Evolutionary conservation across 2,113 vertebrate species (phyloP).

Genomic region (Haemorhous mexicanus): DNA sequence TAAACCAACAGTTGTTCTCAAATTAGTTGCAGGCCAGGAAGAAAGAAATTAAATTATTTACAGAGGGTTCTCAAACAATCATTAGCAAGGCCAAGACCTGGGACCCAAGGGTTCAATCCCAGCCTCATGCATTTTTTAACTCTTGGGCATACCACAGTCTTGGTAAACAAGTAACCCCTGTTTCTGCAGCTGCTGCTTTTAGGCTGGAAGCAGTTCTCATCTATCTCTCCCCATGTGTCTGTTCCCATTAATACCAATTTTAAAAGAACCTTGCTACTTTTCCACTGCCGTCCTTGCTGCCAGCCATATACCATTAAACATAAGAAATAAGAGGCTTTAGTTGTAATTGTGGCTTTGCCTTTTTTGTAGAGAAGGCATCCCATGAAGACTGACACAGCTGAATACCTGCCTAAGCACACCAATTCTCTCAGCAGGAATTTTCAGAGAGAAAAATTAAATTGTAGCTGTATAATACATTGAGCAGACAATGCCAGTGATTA

Average conservation of each 20-base stretch:
- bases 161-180: not conserved
- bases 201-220: not conserved
- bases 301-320: not conserved
- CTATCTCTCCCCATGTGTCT: not conserved
- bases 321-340: not conserved
- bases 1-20: not conserved
- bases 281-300: not conserved
- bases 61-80: not conserved
- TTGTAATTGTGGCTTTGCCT: not conserved
- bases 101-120: not conserved
- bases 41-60: not conserved
- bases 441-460: not conserved
- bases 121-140: not conserved
- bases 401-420: not conserved
- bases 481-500: not conserved
- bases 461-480: not conserved
- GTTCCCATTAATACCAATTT: not conserved
- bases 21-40: not conserved
- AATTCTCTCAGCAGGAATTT: not conserved
- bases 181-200: not conserved
- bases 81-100: not conserved
- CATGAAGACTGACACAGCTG: not conserved
- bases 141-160: rapidly evolving
- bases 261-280: not conserved
- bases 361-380: not conserved